phyloP scores from a whole-genome alignment of 2,113 vertebrate genomes.

The Nyctibius bracteatus region DNA sequence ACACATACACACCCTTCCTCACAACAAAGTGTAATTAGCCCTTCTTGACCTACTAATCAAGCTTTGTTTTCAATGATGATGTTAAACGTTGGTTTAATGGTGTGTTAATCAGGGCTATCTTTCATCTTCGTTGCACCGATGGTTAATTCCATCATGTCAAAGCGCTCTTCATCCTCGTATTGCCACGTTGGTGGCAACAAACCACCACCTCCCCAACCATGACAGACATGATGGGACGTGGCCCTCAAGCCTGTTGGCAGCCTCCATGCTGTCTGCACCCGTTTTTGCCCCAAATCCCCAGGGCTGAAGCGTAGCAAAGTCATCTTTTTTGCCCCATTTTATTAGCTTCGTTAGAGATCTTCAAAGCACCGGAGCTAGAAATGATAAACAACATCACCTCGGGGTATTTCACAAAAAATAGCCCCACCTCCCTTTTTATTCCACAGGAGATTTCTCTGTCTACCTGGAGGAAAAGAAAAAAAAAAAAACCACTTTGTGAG shows the following conservation, averaged over 20 bases:
- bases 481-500: not conserved
- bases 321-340: not conserved
- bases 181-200: not conserved
- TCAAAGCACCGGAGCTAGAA: not conserved
- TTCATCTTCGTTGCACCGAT: not conserved
- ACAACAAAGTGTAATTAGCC: slow-evolving; percentile 35
- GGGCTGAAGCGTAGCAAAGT: not conserved
- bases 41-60: slow-evolving; percentile 48
- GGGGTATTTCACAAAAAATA: not conserved
- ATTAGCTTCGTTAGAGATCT: fast-evolving
- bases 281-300: not conserved
- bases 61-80: not conserved
- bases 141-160: not conserved
- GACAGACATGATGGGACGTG: fast-evolving
- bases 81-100: not conserved
- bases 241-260: not conserved
- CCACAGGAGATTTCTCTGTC: not conserved
- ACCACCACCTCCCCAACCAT: fast-evolving
- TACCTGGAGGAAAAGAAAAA: not conserved
- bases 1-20: not conserved
- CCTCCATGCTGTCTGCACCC: not conserved
- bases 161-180: not conserved
- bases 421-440: not conserved
- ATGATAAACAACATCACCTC: not conserved
- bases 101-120: slow-evolving; percentile 19